phyloP scores from a whole-genome alignment of 2,113 vertebrate species.

The Piliocolobus tephrosceles region DNA sequence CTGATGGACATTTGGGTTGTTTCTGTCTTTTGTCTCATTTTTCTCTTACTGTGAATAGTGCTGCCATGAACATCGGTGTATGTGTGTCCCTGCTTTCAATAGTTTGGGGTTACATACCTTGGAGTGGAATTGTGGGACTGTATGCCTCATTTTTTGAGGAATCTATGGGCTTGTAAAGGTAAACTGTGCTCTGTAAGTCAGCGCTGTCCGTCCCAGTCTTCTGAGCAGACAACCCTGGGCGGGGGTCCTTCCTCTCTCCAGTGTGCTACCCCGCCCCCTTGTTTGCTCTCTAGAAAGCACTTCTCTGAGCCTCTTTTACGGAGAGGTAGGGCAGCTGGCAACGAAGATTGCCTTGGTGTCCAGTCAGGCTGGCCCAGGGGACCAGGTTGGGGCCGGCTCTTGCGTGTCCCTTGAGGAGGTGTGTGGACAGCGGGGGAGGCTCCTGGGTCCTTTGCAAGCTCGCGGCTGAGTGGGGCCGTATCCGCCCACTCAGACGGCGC shows the following conservation, averaged over 20 bases:
- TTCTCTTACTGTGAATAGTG: not conserved
- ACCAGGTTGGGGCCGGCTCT: not conserved
- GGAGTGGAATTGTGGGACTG: not conserved
- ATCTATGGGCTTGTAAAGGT: not conserved
- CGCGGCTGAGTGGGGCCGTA: not conserved
- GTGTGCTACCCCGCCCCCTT: not conserved
- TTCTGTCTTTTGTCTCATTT: not conserved
- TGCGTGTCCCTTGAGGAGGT: not conserved
- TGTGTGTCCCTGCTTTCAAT: not conserved
- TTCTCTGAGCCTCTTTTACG: not conserved
- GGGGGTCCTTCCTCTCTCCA: not conserved
- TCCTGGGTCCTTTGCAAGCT: conserved; percentile 34
- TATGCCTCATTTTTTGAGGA: not conserved
- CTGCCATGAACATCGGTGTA: not conserved
- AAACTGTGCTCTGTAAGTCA: not conserved
- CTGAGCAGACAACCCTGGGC: not conserved
- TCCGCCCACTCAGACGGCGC: not conserved
- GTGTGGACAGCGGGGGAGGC: not conserved
- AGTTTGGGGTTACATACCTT: not conserved
- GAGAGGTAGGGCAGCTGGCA: not conserved
- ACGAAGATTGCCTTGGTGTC: not conserved
- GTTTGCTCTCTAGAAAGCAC: not conserved
- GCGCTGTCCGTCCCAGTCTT: not conserved
- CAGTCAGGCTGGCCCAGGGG: not conserved
- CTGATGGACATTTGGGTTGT: not conserved